Evolutionary conservation across 2,113 vertebrate genomes (phyloP).

Genomic region (Empidonax traillii): DNA sequence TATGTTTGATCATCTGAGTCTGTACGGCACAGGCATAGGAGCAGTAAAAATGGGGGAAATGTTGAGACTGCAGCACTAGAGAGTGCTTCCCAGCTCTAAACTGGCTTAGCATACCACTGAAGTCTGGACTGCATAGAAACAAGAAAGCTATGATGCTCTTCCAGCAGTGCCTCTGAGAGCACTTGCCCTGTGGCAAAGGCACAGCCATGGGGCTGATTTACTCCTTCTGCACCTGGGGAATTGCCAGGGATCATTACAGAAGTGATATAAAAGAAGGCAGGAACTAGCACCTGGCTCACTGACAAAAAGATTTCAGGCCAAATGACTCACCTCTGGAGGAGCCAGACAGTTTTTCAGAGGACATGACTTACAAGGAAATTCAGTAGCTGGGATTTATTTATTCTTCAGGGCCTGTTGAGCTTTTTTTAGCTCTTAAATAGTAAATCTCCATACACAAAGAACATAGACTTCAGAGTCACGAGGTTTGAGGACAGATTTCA

Average conservation of each 20-base stretch:
- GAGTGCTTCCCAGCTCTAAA: not conserved
- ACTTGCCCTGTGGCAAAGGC: not conserved
- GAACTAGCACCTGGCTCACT: conserved; percentile 10
- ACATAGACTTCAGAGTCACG: not conserved
- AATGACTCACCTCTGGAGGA: conserved; percentile 54
- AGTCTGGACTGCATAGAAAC: not conserved
- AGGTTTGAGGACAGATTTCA: not conserved
- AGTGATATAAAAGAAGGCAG: conserved; percentile 3
- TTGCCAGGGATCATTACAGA: not conserved
- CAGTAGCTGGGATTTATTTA: conserved; percentile 31
- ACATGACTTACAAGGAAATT: conserved; percentile 26
- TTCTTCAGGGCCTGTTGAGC: not conserved
- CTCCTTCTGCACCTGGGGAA: not conserved
- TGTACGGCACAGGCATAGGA: not conserved
- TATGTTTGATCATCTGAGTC: not conserved
- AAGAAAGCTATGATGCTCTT: not conserved
- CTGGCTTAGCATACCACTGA: not conserved
- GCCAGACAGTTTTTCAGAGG: conserved; percentile 39
- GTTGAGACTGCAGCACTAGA: not conserved
- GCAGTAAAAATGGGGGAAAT: not conserved
- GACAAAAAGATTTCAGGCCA: conserved; percentile 39
- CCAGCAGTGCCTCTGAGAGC: not conserved
- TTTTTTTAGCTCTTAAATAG: conserved; percentile 31
- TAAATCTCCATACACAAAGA: conserved; percentile 31
- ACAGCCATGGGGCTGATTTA: not conserved